A percentile compares a stretch with the other conserved stretches of the same genome.
phyloP scores from a whole-genome alignment of 2,888 invertebrate species.

The Acleris literana region DNA sequence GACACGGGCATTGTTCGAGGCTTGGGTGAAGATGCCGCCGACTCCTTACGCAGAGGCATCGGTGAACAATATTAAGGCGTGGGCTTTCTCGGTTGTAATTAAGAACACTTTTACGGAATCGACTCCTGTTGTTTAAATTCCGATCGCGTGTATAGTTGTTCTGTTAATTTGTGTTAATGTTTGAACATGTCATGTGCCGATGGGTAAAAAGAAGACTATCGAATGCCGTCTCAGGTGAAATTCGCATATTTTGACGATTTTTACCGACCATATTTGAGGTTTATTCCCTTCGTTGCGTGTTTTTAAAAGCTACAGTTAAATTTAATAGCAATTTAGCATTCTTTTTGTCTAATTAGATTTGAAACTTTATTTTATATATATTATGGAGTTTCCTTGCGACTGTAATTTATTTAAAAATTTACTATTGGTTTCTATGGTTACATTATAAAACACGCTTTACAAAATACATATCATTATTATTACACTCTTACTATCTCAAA shows the following conservation, averaged over 20 bases:
- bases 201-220: constrained; percentile 19
- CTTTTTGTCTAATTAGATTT: too few relatives aligned
- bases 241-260: background rate
- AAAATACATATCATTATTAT: too few relatives aligned
- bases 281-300: too few relatives aligned
- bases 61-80: background rate
- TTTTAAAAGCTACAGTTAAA: too few relatives aligned
- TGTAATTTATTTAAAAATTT: too few relatives aligned
- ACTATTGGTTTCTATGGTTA: too few relatives aligned
- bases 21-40: constrained; percentile 2
- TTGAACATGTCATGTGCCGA: constrained; percentile 30
- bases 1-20: background rate
- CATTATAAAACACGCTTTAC: too few relatives aligned
- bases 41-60: constrained; percentile 3
- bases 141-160: constrained; percentile 34
- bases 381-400: too few relatives aligned
- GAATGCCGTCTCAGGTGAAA: background rate
- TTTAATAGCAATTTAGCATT: too few relatives aligned
- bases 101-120: constrained; percentile 37
- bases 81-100: constrained; percentile 30
- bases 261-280: background rate
- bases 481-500: too few relatives aligned
- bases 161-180: constrained; percentile 38
- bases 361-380: too few relatives aligned
- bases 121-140: constrained; percentile 35